Percentiles rank a stretch among this genome's conserved stretches.
These are phyloP conservation scores for Ceyx melanurus DNA, from an alignment of 2,113 vertebrate genomes.

Conservation along the genomic window DNA sequence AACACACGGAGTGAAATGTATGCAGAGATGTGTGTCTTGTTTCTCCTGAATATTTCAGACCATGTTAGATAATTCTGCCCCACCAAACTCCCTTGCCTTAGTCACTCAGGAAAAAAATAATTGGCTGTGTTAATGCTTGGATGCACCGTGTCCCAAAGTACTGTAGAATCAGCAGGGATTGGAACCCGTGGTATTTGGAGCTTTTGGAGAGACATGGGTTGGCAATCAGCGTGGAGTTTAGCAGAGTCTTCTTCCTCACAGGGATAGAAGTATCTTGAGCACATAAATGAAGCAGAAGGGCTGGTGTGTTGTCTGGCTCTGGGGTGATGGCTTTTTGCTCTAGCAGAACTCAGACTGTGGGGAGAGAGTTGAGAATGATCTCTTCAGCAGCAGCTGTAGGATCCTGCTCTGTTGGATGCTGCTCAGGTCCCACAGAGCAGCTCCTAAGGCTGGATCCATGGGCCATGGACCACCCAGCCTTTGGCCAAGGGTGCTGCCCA, in stretches of 20 bases:
- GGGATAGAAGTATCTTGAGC: background rate
- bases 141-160: background rate
- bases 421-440: background rate
- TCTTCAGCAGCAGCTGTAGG: background rate
- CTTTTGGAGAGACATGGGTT: background rate
- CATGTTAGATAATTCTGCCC: background rate
- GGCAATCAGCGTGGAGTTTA: background rate
- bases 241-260: background rate
- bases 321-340: background rate
- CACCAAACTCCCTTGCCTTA: background rate
- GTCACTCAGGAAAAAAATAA: background rate
- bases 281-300: background rate
- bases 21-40: background rate
- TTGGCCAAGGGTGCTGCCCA: background rate
- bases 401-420: fast-evolving
- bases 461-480: background rate
- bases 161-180: background rate
- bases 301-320: background rate
- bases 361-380: background rate
- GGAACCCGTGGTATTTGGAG: background rate
- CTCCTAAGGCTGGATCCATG: fast-evolving
- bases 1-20: constrained; percentile 19
- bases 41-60: constrained; percentile 16
- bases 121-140: background rate
- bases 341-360: background rate